These are phyloP conservation scores for Himalopsyche kuldschensis DNA, from an alignment of 2,888 invertebrate genomes.

Conservation along the genomic window DNA sequence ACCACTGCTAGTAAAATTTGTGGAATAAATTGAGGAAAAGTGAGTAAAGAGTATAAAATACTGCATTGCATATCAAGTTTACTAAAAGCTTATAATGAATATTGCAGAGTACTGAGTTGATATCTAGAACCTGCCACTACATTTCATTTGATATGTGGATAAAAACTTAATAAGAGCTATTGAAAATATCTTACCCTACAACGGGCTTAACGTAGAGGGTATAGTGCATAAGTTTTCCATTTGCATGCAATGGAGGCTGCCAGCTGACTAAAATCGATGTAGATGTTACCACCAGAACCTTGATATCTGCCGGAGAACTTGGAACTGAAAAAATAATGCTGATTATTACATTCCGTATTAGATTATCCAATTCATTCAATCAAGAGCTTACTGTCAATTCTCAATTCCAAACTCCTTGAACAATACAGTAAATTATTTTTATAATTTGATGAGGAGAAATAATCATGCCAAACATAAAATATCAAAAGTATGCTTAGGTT, in stretches of 20 bases:
- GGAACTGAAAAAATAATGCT: conserved; percentile 63
- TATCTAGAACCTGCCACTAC: no score
- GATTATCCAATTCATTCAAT: no score
- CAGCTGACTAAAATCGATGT: conserved; percentile 83
- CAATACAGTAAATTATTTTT: no score
- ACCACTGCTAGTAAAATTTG: conserved; percentile 22
- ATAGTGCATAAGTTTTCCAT: conserved; percentile 79
- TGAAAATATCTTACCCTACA: conserved; percentile 47
- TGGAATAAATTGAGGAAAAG: not conserved
- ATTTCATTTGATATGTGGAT: no score
- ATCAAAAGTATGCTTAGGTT: no score
- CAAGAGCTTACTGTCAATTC: no score
- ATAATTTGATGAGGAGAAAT: no score
- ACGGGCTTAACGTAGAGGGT: conserved; percentile 69
- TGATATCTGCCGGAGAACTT: conserved; percentile 79
- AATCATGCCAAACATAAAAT: no score
- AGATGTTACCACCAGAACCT: conserved; percentile 77
- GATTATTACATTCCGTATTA: not conserved
- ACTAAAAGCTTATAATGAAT: no score
- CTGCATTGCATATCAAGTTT: not conserved
- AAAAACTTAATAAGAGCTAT: not conserved
- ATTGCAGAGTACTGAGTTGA: not conserved
- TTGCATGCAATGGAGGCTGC: conserved; percentile 77
- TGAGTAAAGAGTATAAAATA: not conserved
- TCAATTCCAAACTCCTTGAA: no score